Evolutionary conservation across 1,140 invertebrate genomes (phyloP), one percentile per base, ranked within the genome.

Genomic region (Trachymyrmex septentrionalis): DNA sequence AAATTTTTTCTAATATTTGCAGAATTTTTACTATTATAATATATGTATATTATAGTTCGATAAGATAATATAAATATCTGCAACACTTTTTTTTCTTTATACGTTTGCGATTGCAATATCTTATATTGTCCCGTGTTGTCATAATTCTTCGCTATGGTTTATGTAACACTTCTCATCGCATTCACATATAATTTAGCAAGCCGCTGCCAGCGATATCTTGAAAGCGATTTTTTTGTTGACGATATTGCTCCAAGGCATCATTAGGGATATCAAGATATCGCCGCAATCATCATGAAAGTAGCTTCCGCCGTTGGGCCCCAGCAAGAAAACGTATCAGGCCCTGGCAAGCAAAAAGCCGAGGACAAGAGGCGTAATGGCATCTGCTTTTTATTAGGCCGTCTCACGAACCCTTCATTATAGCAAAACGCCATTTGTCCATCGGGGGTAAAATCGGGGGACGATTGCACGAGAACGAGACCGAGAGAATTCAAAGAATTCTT

Each of bases 371-470:
- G 90, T 91, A 92, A 92, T 92, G 90, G 85, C 82, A 90, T 86
- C 86, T 86, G 88, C 87, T 94, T 93, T 94, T 94, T 93, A 93
- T 93, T 92, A 92, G 85, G 80, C 84, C 27, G 85, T 90, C 80
- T 72, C 84, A 89, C 86, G 91, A 93, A 93, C 93, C 90, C 81
- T 91, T 93, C 91, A 93, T 94, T 93, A 92, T 86, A 84, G 82
- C 87, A 80, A 91, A 85, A 93, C 93, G 93, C 90, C 90, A 91
- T 94, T 94, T 92, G 91, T 93, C 88, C 86, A 78, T 88, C 84
- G 53, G 69, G 44, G 48, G 44, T 67, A 57, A 44, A 44, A 44
- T 44, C 38, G 38, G 9, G 10, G 38, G 38, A 72, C 48, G 59
- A 48, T 24, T 78, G 72, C 71, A 61, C 44, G 55, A 30, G n/a